These are phyloP conservation scores for Sesia bembeciformis DNA, from an alignment of 2,888 invertebrate species.

Conservation along the genomic window DNA sequence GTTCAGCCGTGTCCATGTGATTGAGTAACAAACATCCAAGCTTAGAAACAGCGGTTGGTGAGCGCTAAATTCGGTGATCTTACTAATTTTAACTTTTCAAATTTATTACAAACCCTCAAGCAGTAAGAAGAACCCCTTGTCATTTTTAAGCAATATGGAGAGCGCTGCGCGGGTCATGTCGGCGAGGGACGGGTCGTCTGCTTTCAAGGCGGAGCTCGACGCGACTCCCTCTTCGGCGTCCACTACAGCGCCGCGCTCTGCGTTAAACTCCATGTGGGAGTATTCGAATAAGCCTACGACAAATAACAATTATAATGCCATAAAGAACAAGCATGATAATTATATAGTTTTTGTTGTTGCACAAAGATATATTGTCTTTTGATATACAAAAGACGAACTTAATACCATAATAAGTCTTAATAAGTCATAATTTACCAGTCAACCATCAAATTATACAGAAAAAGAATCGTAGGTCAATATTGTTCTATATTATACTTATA, in stretches of 20 bases:
- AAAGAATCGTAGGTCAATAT: too few species aligned
- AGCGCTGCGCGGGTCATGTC: slow-evolving; percentile 85
- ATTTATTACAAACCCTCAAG: slow-evolving; percentile 78
- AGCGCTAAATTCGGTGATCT: too few species aligned
- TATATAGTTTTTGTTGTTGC: not conserved
- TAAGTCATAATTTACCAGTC: too few species aligned
- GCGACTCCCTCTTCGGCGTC: slow-evolving; percentile 71
- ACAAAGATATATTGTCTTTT: too few species aligned
- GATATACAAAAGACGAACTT: too few species aligned
- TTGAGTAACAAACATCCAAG: too few species aligned
- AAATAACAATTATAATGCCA: not conserved
- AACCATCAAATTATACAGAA: too few species aligned
- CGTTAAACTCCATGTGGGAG: slow-evolving; percentile 87
- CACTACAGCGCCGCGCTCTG: slow-evolving; percentile 78
- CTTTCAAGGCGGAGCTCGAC: slow-evolving; percentile 72
- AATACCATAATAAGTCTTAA: too few species aligned
- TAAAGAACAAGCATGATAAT: not conserved
- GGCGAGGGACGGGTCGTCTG: slow-evolving; percentile 82
- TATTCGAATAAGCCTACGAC: slow-evolving; percentile 81
- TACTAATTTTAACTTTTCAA: too few species aligned
- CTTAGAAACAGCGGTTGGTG: too few species aligned
- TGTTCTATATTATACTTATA: too few species aligned
- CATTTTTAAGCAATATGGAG: slow-evolving; percentile 80
- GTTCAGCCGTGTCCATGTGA: too few species aligned
- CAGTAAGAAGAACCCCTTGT: slow-evolving; percentile 83